phyloP scores from a whole-genome alignment of 1,140 invertebrate genomes.

The Caenorhabditis tropicalis region DNA sequence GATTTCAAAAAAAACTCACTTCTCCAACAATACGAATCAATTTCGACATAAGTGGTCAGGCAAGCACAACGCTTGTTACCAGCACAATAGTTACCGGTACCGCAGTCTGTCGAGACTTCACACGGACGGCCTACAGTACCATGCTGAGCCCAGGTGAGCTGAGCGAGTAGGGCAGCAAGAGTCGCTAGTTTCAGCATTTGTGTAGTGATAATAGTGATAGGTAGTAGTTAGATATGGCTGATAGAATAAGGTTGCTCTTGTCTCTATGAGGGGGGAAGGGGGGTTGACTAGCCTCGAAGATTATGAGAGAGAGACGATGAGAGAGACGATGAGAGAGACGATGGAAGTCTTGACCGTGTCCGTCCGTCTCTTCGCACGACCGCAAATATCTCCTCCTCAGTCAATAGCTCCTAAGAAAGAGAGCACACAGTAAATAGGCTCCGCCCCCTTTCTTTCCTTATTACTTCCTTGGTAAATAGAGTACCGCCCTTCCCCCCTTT shows the following conservation, averaged over 20 bases:
- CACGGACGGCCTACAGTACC: constrained; percentile 69
- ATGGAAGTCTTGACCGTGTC: not conserved
- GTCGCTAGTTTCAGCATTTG: constrained; percentile 41
- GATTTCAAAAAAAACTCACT: constrained; percentile 65
- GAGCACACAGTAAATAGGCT: constrained; percentile 1
- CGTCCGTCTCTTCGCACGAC: constrained; percentile 7
- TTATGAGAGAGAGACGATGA: not conserved
- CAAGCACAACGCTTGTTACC: constrained; percentile 71
- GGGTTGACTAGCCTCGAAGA: too few species aligned
- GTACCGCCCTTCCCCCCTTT: not conserved
- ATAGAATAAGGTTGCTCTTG: too few species aligned
- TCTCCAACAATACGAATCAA: constrained; percentile 71
- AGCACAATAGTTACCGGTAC: constrained; percentile 71
- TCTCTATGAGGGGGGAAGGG: too few species aligned
- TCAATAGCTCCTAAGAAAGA: too few species aligned
- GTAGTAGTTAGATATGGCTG: too few species aligned
- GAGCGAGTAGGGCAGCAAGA: constrained; percentile 13
- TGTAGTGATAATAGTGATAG: too few species aligned
- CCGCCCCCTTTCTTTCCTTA: not conserved
- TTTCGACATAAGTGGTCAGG: constrained; percentile 71
- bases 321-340: not conserved
- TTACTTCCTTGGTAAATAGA: constrained; percentile 15
- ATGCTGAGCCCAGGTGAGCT: constrained; percentile 57
- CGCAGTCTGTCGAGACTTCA: constrained; percentile 70
- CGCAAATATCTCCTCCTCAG: not conserved